phyloP scores from a whole-genome alignment of 2,113 vertebrate species.

The Orycteropus afer region DNA sequence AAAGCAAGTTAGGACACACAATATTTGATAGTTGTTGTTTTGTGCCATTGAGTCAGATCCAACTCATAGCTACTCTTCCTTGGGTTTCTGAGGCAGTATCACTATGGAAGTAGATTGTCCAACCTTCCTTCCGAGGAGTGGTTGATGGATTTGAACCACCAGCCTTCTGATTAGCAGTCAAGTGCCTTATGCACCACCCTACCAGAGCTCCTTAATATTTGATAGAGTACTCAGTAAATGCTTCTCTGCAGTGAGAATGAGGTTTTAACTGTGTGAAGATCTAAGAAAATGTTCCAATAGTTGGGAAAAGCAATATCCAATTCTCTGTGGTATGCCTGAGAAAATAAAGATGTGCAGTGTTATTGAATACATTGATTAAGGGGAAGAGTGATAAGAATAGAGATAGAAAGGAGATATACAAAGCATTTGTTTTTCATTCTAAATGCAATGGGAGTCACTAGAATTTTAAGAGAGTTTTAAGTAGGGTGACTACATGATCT shows the following conservation, averaged over 20 bases:
- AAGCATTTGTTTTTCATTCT: conserved; percentile 29
- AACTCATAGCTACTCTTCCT: too few species aligned
- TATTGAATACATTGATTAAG: background rate
- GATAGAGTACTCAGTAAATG: background rate
- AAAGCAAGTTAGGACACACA: background rate
- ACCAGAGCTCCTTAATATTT: too few species aligned
- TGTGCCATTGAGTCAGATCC: too few species aligned
- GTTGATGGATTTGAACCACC: too few species aligned
- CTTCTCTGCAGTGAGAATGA: background rate
- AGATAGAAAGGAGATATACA: background rate
- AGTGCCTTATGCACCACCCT: too few species aligned
- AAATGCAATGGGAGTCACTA: background rate
- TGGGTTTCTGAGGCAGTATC: too few species aligned
- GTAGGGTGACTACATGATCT: background rate
- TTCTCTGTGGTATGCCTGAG: background rate
- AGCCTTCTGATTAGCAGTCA: too few species aligned
- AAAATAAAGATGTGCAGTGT: background rate
- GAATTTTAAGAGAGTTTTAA: conserved; percentile 51
- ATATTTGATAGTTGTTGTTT: too few species aligned
- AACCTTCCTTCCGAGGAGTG: too few species aligned
- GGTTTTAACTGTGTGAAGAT: background rate
- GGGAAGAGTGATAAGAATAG: background rate
- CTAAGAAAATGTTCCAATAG: background rate
- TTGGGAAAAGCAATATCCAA: background rate
- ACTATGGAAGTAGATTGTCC: too few species aligned